These are phyloP conservation scores for Coregonus sp. DNA, from an alignment of 2,797 vertebrate species.

Conservation along the genomic window DNA sequence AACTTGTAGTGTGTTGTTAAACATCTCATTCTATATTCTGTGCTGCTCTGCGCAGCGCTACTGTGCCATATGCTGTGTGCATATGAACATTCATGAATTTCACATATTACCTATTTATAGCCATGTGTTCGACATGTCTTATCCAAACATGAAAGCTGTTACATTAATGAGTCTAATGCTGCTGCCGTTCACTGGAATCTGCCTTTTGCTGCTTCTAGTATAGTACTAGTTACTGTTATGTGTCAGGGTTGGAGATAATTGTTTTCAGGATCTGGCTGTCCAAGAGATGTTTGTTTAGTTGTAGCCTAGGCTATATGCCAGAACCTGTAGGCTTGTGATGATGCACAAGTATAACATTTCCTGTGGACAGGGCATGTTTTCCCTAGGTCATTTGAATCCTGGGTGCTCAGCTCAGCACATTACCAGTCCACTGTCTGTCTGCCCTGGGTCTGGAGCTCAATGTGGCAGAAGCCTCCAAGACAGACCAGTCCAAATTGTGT, in stretches of 20 bases:
- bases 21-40: slow-evolving; percentile 39
- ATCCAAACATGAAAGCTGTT: slow-evolving; percentile 4
- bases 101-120: slow-evolving; percentile 46
- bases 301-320: background rate
- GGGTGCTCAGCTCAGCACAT: slow-evolving; percentile 23
- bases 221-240: background rate
- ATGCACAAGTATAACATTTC: background rate
- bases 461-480: slow-evolving; percentile 8
- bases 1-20: slow-evolving; percentile 17
- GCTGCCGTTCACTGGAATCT: background rate
- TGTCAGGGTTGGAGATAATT: background rate
- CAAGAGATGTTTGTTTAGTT: background rate
- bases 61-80: slow-evolving; percentile 54
- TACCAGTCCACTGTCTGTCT: slow-evolving; percentile 9
- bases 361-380: background rate
- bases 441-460: slow-evolving; percentile 5
- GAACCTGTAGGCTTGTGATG: background rate
- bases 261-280: background rate
- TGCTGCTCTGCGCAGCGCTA: background rate
- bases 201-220: background rate
- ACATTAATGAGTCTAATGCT: background rate
- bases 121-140: background rate
- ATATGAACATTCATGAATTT: slow-evolving; percentile 39
- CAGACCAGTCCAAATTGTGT: slow-evolving; percentile 32
- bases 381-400: slow-evolving; percentile 17